These are phyloP conservation scores for Neolamprologus toae DNA, from an alignment of 2,113 vertebrate genomes.

Conservation along the genomic window DNA sequence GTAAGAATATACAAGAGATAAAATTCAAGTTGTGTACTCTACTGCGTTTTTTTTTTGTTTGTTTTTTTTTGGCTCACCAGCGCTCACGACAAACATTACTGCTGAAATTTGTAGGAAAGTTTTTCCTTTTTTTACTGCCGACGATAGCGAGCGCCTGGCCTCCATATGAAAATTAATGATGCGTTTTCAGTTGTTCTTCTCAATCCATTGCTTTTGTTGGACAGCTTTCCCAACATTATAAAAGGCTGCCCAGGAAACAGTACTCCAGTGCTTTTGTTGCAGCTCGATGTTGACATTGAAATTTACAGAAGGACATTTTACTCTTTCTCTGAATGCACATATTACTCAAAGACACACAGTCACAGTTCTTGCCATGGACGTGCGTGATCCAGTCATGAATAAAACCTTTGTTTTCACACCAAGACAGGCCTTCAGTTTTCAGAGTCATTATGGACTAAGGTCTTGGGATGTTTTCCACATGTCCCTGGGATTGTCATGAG, in stretches of 20 bases:
- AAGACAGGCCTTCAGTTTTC: conserved; percentile 74
- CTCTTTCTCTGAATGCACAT: background rate
- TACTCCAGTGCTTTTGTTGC: background rate
- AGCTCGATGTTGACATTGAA: background rate
- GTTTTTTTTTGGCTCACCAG: background rate
- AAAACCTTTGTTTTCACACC: conserved; percentile 71
- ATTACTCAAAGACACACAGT: background rate
- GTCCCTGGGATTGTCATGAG: conserved; percentile 83
- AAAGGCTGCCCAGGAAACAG: background rate
- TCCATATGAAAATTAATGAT: conserved; percentile 45
- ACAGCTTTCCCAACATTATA: background rate
- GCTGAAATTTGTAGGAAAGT: background rate
- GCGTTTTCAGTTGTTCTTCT: conserved; percentile 22
- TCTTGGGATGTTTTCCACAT: conserved; percentile 93
- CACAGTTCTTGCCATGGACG: background rate
- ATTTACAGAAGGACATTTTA: background rate
- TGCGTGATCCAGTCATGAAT: conserved; percentile 14
- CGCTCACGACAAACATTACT: conserved; percentile 13
- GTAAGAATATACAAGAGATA: background rate
- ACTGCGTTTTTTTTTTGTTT: background rate
- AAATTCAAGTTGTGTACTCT: background rate
- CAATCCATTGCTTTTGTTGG: conserved; percentile 24
- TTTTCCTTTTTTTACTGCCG: background rate
- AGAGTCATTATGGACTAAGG: conserved; percentile 81
- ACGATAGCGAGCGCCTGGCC: conserved; percentile 10